These are phyloP conservation scores for Epinotia bilunana DNA, from an alignment of 2,888 invertebrate species.

Conservation along the genomic window DNA sequence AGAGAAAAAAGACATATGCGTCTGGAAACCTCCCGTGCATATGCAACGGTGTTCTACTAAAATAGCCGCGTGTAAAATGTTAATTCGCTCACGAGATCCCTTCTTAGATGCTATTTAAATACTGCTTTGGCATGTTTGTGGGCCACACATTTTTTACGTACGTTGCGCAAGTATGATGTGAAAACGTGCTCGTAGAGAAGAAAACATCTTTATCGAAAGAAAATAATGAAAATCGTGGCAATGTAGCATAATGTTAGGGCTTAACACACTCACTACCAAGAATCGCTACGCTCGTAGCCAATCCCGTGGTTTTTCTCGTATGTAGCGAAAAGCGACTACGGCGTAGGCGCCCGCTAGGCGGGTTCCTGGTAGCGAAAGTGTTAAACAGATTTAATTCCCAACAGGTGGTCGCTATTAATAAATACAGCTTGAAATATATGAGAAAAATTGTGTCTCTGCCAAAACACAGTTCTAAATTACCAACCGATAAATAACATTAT, in stretches of 20 bases:
- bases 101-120: constrained; percentile 42
- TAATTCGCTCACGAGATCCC: constrained; percentile 36
- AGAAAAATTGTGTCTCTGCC: too few species aligned
- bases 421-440: too few species aligned
- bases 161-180: constrained; percentile 23
- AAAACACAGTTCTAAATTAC: too few species aligned
- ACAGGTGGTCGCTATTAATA: too few species aligned
- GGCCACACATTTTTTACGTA: constrained; percentile 35
- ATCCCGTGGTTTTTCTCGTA: too few species aligned
- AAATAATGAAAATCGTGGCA: not conserved
- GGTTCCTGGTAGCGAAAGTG: too few species aligned
- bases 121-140: constrained; percentile 32
- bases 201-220: not conserved
- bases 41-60: not conserved
- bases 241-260: not conserved
- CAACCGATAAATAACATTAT: too few species aligned
- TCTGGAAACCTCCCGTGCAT: not conserved
- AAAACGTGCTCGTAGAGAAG: not conserved
- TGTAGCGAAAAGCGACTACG: too few species aligned
- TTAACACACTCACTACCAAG: too few species aligned
- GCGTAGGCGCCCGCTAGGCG: too few species aligned
- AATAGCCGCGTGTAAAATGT: constrained; percentile 31
- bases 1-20: not conserved
- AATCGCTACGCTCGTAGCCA: too few species aligned
- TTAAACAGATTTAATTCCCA: too few species aligned